Percentiles rank a stretch among this genome's conserved stretches.
Conservation (phyloP, 1,140 invertebrate genomes). For the Anastrepha obliqua region DNA sequence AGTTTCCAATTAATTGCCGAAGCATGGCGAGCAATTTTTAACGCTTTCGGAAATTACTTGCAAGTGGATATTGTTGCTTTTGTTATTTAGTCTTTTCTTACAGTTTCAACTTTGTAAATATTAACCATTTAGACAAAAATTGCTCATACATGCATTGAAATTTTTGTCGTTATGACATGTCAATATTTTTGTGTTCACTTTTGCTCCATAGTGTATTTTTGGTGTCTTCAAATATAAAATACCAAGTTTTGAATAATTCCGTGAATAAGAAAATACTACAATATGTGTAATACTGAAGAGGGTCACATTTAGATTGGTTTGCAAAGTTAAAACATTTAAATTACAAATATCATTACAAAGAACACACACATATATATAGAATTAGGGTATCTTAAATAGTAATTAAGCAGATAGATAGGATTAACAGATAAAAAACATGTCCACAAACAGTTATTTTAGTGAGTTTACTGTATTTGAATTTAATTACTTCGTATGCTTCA, state of each 20-base stretch:
- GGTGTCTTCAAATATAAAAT: background rate
- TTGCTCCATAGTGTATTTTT: background rate
- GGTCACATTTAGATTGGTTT: conserved; percentile 27
- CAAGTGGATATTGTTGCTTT: too few relatives aligned
- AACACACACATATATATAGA: conserved; percentile 20
- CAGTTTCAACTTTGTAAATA: too few relatives aligned
- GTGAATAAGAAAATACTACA: conserved; percentile 24
- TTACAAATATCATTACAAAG: background rate
- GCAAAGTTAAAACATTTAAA: conserved; percentile 8
- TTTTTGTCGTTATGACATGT: too few relatives aligned
- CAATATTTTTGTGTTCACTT: too few relatives aligned
- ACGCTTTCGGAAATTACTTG: too few relatives aligned
- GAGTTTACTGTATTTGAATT: conserved; percentile 31
- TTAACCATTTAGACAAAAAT: too few relatives aligned
- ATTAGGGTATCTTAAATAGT: conserved; percentile 13
- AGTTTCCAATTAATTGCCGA: too few relatives aligned
- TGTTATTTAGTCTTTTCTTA: too few relatives aligned
- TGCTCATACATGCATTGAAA: too few relatives aligned
- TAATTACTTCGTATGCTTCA: conserved; percentile 37
- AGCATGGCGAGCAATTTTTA: too few relatives aligned
- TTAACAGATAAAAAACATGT: conserved; percentile 6
- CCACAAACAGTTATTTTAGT: conserved; percentile 36
- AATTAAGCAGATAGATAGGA: conserved; percentile 27
- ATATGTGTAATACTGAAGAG: background rate
- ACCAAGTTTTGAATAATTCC: background rate